Percentiles rank a stretch among this genome's conserved stretches.
Evolutionary conservation across 2,113 vertebrate genomes (phyloP).

Genomic region (Sminthopsis crassicaudata): DNA sequence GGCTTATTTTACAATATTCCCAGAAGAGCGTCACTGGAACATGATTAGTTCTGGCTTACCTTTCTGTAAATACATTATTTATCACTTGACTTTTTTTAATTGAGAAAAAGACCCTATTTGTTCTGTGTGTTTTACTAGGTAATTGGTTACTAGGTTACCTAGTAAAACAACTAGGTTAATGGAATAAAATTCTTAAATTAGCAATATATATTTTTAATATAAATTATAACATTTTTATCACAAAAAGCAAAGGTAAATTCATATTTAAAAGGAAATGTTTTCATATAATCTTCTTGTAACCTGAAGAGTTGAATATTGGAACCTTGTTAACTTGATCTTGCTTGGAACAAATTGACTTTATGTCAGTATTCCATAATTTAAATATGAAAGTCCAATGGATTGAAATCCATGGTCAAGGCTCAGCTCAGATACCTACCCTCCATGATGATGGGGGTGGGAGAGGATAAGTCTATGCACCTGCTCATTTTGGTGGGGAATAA

Average conservation of each 20-base stretch:
- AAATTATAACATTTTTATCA: not conserved
- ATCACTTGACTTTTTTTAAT: conserved; percentile 1
- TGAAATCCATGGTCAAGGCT: not conserved
- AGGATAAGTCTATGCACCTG: not conserved
- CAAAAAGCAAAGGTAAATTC: not conserved
- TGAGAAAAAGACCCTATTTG: conserved; percentile 22
- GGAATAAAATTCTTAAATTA: conserved; percentile 28
- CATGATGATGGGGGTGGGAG: too few species aligned
- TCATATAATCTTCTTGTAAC: not conserved
- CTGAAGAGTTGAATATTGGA: not conserved
- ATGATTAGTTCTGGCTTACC: not conserved
- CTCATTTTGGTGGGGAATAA: not conserved
- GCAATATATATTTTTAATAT: not conserved
- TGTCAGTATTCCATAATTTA: not conserved
- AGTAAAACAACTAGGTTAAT: not conserved
- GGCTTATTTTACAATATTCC: not conserved
- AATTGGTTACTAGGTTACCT: not conserved
- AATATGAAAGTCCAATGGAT: not conserved
- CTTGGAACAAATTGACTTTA: not conserved
- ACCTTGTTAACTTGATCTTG: not conserved
- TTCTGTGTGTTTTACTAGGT: conserved; percentile 12
- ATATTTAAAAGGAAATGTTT: conserved; percentile 21
- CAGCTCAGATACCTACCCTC: not conserved
- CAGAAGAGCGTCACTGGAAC: not conserved
- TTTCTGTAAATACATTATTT: conserved; percentile 4